Evolutionary conservation across 2,888 invertebrate genomes (phyloP).

Genomic region (Noctua comes): DNA sequence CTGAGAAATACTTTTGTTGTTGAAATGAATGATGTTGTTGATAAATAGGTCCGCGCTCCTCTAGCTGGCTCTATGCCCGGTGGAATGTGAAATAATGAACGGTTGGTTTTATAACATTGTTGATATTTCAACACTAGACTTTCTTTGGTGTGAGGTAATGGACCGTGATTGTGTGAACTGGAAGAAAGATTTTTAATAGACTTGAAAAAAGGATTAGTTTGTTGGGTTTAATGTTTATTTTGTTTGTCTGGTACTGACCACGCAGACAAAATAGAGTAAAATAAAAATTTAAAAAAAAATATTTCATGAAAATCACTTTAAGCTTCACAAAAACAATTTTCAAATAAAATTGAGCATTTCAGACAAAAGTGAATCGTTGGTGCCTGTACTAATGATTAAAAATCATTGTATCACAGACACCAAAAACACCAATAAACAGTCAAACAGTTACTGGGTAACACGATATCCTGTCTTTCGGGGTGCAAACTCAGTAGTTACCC

Average conservation of each 20-base stretch:
- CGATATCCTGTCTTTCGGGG: too few species aligned
- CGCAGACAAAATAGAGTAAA: too few species aligned
- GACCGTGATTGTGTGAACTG: background rate
- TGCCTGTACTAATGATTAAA: too few species aligned
- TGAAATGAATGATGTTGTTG: slow-evolving; percentile 54
- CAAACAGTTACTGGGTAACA: too few species aligned
- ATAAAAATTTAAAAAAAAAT: too few species aligned
- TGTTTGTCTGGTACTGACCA: background rate
- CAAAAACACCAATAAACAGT: too few species aligned
- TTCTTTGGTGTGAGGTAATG: background rate
- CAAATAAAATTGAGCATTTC: too few species aligned
- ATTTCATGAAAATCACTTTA: too few species aligned
- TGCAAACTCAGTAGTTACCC: too few species aligned
- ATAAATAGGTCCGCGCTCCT: slow-evolving; percentile 38
- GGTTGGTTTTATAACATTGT: slow-evolving; percentile 19
- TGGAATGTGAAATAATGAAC: slow-evolving; percentile 13
- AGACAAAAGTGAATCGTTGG: too few species aligned
- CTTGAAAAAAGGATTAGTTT: background rate
- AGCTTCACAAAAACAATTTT: too few species aligned
- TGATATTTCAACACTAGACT: slow-evolving; percentile 1
- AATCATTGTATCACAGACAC: too few species aligned
- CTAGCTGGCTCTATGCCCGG: slow-evolving; percentile 41
- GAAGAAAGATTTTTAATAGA: background rate
- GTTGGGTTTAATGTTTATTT: background rate
- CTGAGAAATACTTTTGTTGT: slow-evolving; percentile 42